Evolutionary conservation across 2,797 vertebrate species (phyloP).

Genomic region (Sebastes variabilis): DNA sequence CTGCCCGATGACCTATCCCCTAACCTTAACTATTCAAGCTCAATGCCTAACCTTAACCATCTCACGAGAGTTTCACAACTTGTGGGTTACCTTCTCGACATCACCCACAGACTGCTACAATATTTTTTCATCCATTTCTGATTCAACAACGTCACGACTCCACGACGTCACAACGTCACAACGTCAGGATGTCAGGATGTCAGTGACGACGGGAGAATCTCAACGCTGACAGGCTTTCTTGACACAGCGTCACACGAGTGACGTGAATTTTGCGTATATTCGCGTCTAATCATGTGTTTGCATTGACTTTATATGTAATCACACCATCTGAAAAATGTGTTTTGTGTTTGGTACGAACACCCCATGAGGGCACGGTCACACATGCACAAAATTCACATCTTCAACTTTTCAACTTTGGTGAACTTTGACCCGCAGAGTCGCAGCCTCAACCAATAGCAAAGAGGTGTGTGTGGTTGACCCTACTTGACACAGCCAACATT

Average conservation of each 20-base stretch:
- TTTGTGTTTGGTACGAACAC: neutral
- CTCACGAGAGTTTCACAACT: too few relatives aligned
- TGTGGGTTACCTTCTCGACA: too few relatives aligned
- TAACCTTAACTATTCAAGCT: too few relatives aligned
- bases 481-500: rapidly evolving
- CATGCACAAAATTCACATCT: neutral
- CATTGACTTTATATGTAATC: rapidly evolving
- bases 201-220: neutral
- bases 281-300: rapidly evolving
- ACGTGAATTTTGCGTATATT: rapidly evolving
- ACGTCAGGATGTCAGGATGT: rapidly evolving
- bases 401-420: neutral
- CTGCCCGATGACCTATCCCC: too few relatives aligned
- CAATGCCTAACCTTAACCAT: too few relatives aligned
- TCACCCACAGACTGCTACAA: neutral
- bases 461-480: neutral
- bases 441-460: neutral
- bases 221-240: too few relatives aligned
- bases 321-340: rapidly evolving
- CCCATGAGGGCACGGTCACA: neutral
- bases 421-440: neutral
- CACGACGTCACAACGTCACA: neutral
- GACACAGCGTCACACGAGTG: rapidly evolving
- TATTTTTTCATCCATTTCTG: neutral
- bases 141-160: neutral